Percentiles rank a stretch among this genome's conserved stretches.
Conservation (phyloP, 2,797 vertebrate species). For the Enteromius trimaculatus region DNA sequence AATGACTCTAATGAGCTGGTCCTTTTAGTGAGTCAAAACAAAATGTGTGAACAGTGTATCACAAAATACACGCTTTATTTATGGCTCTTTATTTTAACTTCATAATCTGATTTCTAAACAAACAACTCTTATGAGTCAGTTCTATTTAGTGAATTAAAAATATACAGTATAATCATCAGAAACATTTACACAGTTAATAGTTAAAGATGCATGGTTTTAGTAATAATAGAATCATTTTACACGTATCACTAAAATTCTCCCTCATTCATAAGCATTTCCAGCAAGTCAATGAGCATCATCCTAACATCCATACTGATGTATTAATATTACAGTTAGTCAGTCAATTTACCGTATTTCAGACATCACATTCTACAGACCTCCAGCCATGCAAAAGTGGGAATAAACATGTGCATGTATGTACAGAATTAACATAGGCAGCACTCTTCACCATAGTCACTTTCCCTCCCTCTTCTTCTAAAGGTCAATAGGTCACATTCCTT, state of each 20-base stretch:
- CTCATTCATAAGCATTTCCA: neutral
- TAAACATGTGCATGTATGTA: slow-evolving; percentile 30
- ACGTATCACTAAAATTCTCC: neutral
- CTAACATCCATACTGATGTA: neutral
- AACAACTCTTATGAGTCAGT: too few species aligned
- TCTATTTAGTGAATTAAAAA: too few species aligned
- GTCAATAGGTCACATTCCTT: slow-evolving; percentile 62
- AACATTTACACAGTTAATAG: neutral
- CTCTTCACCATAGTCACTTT: slow-evolving; percentile 29
- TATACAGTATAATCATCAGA: too few species aligned
- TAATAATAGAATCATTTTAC: neutral
- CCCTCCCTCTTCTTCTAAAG: slow-evolving; percentile 48
- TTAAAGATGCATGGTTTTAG: neutral
- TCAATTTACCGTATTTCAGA: neutral
- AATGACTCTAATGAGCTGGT: too few species aligned
- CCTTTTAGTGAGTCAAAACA: too few species aligned
- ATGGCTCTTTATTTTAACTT: too few species aligned
- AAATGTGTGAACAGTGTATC: too few species aligned
- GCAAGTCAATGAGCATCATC: neutral
- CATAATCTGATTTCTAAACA: too few species aligned
- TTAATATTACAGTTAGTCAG: neutral
- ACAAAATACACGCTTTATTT: too few species aligned
- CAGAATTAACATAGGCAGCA: slow-evolving; percentile 20
- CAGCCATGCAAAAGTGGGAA: slow-evolving; percentile 23
- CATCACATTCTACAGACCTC: neutral